Evolutionary conservation across 2,113 vertebrate genomes (phyloP), one percentile per base, ranked within the genome.

Genomic region (Cyanoramphus novaezelandiae): DNA sequence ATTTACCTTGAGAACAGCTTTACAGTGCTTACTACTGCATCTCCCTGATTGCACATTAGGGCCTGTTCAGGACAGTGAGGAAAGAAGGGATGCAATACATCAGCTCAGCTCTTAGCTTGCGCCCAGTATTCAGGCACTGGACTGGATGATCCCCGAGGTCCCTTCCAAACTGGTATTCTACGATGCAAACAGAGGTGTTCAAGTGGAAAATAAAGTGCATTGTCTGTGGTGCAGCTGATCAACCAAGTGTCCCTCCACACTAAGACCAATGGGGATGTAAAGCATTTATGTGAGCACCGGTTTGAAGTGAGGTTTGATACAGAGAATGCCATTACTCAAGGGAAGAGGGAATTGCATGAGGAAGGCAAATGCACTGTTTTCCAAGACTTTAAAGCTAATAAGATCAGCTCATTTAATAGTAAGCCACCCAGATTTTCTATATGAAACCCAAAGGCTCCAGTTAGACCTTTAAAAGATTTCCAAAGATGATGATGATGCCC

Each of bases 21-120:
- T 37, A 8, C 2, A 1, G 64, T 46, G 47, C 55, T 70, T 46
- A 11, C 55, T 52, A 2, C 72, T 31, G 21, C 37, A 7, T 21
- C 74, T 31, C 53, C 46, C 31, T 1, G 6, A 3, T 7, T 13
- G 64, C 9, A 2, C 1, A 9, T 14, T 11, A 11, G 39, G 46
- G 33, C 14, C 46, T 9, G 27, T 55, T 9, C 64, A 37, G 46
- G 53, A 37, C 53, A 37, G 46, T 1, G 21, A 23, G 27, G 74
- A 62, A 44, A 55, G 64, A 46, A 33, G 64, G 27, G 55, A 39
- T 0, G 4, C 27, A 23, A 23, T 6, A 17, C 3, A 1, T 52
- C 52, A 62, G 64, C 33, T 33, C 27, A 37, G 55, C 74, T 44
- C 53, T 43, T 31, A 13, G 37, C 53, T 33, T 23, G 33, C 63